Evolutionary conservation across 1,140 invertebrate genomes (phyloP).

Genomic region (Philotrypesis tridentata): DNA sequence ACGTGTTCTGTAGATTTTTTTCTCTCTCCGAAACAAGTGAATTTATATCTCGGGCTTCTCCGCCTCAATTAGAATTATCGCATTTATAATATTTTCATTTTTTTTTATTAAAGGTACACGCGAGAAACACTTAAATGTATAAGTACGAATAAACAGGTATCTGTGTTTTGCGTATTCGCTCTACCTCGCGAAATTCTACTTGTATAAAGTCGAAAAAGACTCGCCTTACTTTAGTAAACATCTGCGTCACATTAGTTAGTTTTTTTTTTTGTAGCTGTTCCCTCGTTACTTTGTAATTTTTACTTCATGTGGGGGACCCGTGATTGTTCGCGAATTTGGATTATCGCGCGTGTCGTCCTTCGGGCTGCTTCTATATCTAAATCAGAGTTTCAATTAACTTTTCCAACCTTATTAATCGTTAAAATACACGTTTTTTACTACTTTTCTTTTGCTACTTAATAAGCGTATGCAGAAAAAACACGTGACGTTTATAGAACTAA

Average conservation of each 20-base stretch:
- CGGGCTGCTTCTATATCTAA: background rate
- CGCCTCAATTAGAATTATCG: conserved; percentile 6
- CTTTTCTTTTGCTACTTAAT: conserved; percentile 1
- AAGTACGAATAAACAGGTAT: conserved; percentile 47
- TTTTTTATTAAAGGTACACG: conserved; percentile 33
- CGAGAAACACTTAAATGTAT: conserved; percentile 35
- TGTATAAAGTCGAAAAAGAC: conserved; percentile 10
- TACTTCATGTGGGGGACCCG: background rate
- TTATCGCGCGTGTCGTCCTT: background rate
- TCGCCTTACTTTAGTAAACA: background rate
- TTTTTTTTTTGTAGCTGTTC: conserved; percentile 3
- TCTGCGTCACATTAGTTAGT: background rate
- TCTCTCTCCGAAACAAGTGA: background rate
- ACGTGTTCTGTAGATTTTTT: background rate
- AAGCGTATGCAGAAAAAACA: conserved; percentile 59
- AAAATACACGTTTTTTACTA: conserved; percentile 1
- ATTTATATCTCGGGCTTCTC: conserved; percentile 5
- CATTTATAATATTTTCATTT: background rate
- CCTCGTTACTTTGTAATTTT: background rate
- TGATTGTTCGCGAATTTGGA: background rate
- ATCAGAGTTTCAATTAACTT: background rate
- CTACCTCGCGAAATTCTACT: background rate
- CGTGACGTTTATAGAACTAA: conserved; percentile 58
- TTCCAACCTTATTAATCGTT: background rate
- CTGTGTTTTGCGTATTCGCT: conserved; percentile 26